Evolutionary conservation across 2,113 vertebrate genomes (phyloP), one percentile per base, ranked within the genome.

Genomic region (Colius striatus): DNA sequence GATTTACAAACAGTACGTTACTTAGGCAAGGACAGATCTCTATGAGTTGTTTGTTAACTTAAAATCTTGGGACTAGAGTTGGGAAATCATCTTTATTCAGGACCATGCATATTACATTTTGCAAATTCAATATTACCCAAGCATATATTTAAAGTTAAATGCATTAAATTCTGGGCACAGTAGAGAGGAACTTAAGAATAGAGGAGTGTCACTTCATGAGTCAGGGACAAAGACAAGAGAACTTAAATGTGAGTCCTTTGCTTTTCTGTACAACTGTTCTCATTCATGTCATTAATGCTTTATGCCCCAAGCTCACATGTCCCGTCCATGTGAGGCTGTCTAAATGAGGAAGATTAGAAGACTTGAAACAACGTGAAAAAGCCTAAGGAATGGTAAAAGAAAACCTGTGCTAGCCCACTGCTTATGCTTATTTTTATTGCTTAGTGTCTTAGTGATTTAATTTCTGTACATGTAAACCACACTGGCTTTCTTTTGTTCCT

Each of bases 1-100:
- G n/a, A n/a, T 66, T 84, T 60, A 47, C 0, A 0, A 70, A 18
- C 18, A 29, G 8, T 18, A 19, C 0, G 0, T 91, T 65, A 34
- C 20, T 47, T 38, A 41, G 27, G 17, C 11, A 18, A 13, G 15
- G 13, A 34, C 21, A 55, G 29, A 48, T 23, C 13, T 74, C 32
- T 51, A 5, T 47, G 36, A 84, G 15, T n/a, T 89, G 18, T 34
- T 79, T 43, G 23, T 67, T 82, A 17, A 48, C 75, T 84, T 57
- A 65, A 60, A 73, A 53, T 20, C 30, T 45, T 57, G 45, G 6
- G 23, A 38, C 21, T 38, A 34, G 25, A 70, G 9, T 27, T 2
- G 2, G 63, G 29, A 89, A 89, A 62, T 57, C 11, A 45, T 47
- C 25, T 70, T 22, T 91, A 20, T 63, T 74, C 67, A 55, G 61